Evolutionary conservation across 2,888 invertebrate species (phyloP).

Genomic region (Geophilus truncorum): DNA sequence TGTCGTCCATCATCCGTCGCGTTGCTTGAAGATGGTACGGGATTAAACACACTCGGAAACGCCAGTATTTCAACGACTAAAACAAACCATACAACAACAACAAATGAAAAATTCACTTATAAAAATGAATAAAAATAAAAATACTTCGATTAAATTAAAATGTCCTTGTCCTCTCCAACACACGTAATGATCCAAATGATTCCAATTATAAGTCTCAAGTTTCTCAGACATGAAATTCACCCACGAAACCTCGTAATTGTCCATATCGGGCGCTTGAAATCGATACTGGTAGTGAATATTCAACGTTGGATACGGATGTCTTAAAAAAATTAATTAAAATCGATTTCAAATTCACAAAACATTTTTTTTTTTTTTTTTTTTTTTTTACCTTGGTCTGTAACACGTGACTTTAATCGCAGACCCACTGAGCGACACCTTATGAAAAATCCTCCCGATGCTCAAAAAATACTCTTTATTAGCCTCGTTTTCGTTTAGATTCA

Average conservation of each 20-base stretch:
- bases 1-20: conserved; percentile 63
- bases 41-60: conserved; percentile 81
- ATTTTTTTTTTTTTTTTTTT: not conserved
- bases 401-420: conserved; percentile 67
- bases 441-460: conserved; percentile 92
- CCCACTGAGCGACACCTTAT: conserved; percentile 77
- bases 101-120: conserved; percentile 39
- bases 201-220: conserved; percentile 95
- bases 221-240: conserved; percentile 92
- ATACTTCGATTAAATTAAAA: conserved; percentile 76
- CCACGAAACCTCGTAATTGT: conserved; percentile 89
- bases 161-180: conserved; percentile 91
- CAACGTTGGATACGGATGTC: conserved; percentile 89
- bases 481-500: not conserved
- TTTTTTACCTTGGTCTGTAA: conserved; percentile 34
- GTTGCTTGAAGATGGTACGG: conserved; percentile 72
- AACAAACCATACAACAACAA: no score
- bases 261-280: conserved; percentile 86
- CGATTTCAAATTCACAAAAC: no score
- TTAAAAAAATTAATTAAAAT: conserved; percentile 47
- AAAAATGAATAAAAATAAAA: not conserved
- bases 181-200: conserved; percentile 94
- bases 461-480: conserved; percentile 70
- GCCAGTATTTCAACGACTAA: conserved; percentile 80
- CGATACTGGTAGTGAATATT: conserved; percentile 87